Base-by-base conservation (phyloP, 2,113 vertebrate genomes). In the Anseranas semipalmata region DNA sequence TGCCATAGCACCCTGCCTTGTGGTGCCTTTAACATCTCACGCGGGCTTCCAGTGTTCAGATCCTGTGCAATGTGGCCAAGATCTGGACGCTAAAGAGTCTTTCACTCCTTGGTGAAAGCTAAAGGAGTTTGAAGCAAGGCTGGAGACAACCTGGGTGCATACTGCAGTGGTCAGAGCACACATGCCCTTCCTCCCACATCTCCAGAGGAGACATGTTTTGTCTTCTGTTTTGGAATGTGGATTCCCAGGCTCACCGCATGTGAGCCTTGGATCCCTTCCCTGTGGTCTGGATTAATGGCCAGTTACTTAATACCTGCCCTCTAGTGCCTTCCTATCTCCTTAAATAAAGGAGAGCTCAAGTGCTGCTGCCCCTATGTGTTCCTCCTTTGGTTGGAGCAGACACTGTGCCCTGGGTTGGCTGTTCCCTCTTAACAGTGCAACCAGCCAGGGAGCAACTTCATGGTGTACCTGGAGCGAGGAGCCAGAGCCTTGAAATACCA, bases 91-190 rank as follows among this genome's bases (percentile, higher is more conserved):
- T 67, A 7, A 46, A 41, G n/a, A 19, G 62, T 33, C 66, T 81
- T 50, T 75, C 52, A 0, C 86, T 89, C 45, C n/a, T 45, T 19
- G 25, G 15, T 70, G 76, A 33, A 66, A 58, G 39, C 70, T 53
- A 3, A 63, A 92, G 58, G 53, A 70, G 62, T 24, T 43, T 85
- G 70, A 71, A 37, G n/a, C 4, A 5, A 56, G 73, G 52, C 50
- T 0, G 0, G 70, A 56, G 62, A 3, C 0, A 25, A 39, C 37
- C 58, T 58, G 75, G 55, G 30, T 27, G 2, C 10, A 10, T 28
- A 6, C 37, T 68, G 37, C 6, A 19, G 48, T 59, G 8, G 6
- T 46, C 85, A 90, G 67, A 85, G 41, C 41, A 24, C 32, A 6
- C 24, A 1, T 16, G 2, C 19, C 56, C 77, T 66, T 88, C 55